A percentile compares a stretch with the other conserved stretches of the same genome.
phyloP scores from a whole-genome alignment of 2,888 invertebrate genomes.

The Coelogynopora nodosa region DNA sequence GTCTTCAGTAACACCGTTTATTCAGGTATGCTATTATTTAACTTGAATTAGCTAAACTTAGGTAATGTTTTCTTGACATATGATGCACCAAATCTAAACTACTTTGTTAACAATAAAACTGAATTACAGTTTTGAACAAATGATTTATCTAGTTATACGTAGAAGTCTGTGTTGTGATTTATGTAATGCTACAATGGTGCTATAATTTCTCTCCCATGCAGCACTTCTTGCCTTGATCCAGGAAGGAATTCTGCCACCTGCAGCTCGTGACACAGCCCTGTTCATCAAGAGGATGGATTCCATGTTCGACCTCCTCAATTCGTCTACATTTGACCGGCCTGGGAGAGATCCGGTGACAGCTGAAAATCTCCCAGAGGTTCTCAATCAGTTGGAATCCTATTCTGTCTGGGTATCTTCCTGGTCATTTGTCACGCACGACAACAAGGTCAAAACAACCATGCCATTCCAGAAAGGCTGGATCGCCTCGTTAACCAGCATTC shows the following conservation, averaged over 20 bases:
- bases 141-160: no score
- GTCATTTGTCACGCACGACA: slow-evolving; percentile 14
- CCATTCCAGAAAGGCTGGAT: slow-evolving; percentile 19
- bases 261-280: background rate
- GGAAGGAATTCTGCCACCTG: background rate
- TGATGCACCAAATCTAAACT: no score
- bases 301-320: background rate
- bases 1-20: background rate
- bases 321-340: background rate
- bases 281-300: background rate
- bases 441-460: slow-evolving; percentile 17
- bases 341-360: slow-evolving; percentile 20
- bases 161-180: background rate
- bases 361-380: slow-evolving; percentile 13
- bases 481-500: slow-evolving; percentile 3
- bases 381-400: slow-evolving; percentile 17
- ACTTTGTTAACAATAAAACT: no score
- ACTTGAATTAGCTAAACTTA: background rate
- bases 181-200: background rate
- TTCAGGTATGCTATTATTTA: background rate
- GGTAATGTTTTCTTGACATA: background rate
- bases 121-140: no score
- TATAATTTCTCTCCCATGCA: background rate
- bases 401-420: background rate
- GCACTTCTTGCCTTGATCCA: background rate